These are phyloP conservation scores for Procambarus clarkii DNA, from an alignment of 1,140 invertebrate species.

Conservation along the genomic window DNA sequence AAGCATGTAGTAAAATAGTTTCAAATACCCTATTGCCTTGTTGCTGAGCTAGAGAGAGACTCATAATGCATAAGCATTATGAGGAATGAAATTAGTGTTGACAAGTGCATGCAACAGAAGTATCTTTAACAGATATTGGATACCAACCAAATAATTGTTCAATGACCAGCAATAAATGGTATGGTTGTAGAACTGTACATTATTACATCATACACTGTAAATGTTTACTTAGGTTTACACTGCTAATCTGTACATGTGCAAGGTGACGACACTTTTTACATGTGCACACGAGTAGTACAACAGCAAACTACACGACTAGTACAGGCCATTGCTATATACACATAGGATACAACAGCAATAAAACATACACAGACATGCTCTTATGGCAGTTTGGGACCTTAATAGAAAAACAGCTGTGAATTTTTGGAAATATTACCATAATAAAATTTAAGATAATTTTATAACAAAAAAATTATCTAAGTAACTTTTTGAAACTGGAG, in stretches of 20 bases:
- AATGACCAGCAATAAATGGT: slow-evolving; percentile 16
- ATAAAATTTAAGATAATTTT: background rate
- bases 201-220: slow-evolving; percentile 45
- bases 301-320: slow-evolving; percentile 61
- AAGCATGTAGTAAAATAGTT: background rate
- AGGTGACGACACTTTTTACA: slow-evolving; percentile 56
- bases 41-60: background rate
- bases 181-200: slow-evolving; percentile 26
- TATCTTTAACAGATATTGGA: background rate
- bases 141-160: slow-evolving; percentile 22
- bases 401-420: background rate
- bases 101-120: slow-evolving; percentile 24
- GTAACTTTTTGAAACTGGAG: background rate
- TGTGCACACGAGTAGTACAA: slow-evolving; percentile 51
- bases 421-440: background rate
- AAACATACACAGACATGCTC: slow-evolving; percentile 28
- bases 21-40: slow-evolving; percentile 8
- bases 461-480: background rate
- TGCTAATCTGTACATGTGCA: slow-evolving; percentile 61
- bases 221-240: slow-evolving; percentile 10
- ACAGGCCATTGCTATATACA: slow-evolving; percentile 56
- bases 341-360: slow-evolving; percentile 46
- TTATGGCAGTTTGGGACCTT: slow-evolving; percentile 32
- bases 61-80: slow-evolving; percentile 17
- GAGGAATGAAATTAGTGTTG: slow-evolving; percentile 15